These are phyloP conservation scores for Onychostoma macrolepis DNA, from an alignment of 2,113 vertebrate species.

Conservation along the genomic window DNA sequence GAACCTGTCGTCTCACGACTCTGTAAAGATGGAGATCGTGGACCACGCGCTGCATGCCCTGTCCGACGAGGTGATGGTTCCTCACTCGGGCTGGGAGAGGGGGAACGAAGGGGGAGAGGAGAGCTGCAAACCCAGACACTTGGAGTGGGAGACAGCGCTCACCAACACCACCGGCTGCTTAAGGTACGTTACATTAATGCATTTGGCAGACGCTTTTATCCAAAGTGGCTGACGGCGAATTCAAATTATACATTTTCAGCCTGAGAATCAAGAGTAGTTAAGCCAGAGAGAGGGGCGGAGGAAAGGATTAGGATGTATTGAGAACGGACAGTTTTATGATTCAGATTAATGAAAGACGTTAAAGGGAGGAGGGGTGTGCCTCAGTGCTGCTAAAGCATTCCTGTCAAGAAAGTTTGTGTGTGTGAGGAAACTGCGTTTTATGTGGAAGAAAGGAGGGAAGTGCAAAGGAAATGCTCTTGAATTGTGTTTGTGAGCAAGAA, in stretches of 20 bases:
- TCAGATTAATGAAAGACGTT: constrained; percentile 7
- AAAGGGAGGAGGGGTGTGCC: background rate
- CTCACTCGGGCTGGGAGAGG: constrained; percentile 90
- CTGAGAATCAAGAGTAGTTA: background rate
- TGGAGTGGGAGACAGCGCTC: constrained; percentile 93
- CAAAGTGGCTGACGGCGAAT: background rate
- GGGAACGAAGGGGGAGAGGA: constrained; percentile 76
- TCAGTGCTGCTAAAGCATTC: constrained; percentile 13
- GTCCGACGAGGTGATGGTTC: constrained; percentile 90
- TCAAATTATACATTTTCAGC: background rate
- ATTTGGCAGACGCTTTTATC: background rate
- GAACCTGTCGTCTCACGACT: constrained; percentile 96
- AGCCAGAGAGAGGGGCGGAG: constrained; percentile 42
- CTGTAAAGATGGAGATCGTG: constrained; percentile 97
- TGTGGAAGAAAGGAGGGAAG: constrained; percentile 52
- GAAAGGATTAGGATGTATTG: constrained; percentile 4
- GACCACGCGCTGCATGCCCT: constrained; percentile 91
- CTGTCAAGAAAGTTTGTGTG: background rate
- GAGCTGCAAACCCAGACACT: constrained; percentile 88
- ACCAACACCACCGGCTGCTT: constrained; percentile 96
- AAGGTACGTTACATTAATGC: constrained; percentile 75
- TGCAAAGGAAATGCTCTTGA: constrained; percentile 54
- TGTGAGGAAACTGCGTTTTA: constrained; percentile 44
- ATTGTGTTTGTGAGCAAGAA: constrained; percentile 19
- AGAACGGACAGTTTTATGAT: background rate